These are phyloP conservation scores for Emydura subglobosa DNA, from an alignment of 2,113 vertebrate genomes.

Conservation along the genomic window DNA sequence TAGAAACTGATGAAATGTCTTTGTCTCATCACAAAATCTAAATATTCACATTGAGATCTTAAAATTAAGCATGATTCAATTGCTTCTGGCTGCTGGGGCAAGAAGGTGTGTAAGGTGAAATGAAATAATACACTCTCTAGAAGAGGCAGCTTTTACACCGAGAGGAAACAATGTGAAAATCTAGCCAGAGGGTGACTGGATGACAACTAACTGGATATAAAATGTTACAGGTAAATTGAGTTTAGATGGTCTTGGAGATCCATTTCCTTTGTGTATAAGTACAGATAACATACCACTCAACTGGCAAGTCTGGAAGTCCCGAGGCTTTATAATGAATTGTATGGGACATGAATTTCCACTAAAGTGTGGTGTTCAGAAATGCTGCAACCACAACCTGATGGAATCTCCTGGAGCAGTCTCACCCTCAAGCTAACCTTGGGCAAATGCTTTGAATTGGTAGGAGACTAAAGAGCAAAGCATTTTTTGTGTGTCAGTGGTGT, in stretches of 20 bases:
- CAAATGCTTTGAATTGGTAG: constrained; percentile 43
- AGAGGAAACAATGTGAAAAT: not conserved
- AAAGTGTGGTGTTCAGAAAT: not conserved
- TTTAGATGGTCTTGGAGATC: constrained; percentile 30
- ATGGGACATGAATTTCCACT: constrained; percentile 39
- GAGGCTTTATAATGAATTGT: constrained; percentile 16
- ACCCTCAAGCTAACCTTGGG: constrained; percentile 60
- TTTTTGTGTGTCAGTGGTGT: constrained; percentile 5
- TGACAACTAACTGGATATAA: not conserved
- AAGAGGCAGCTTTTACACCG: not conserved
- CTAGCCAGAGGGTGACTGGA: not conserved
- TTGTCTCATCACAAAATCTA: not conserved
- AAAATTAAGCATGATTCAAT: not conserved
- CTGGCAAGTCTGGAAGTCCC: constrained; percentile 38
- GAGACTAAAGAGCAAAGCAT: constrained; percentile 16
- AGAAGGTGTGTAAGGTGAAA: not conserved
- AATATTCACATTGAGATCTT: not conserved
- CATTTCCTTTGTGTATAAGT: constrained; percentile 16
- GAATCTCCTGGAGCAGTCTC: constrained; percentile 20
- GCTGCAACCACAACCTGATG: constrained; percentile 23
- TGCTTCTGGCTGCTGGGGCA: not conserved
- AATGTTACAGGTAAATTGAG: not conserved
- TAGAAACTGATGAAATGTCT: rapidly evolving
- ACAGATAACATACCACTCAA: constrained; percentile 39
- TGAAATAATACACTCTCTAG: not conserved